Evolutionary conservation across 2,888 invertebrate species (phyloP), one percentile per base, ranked within the genome.

Genomic region (Enchytraeus crypticus): DNA sequence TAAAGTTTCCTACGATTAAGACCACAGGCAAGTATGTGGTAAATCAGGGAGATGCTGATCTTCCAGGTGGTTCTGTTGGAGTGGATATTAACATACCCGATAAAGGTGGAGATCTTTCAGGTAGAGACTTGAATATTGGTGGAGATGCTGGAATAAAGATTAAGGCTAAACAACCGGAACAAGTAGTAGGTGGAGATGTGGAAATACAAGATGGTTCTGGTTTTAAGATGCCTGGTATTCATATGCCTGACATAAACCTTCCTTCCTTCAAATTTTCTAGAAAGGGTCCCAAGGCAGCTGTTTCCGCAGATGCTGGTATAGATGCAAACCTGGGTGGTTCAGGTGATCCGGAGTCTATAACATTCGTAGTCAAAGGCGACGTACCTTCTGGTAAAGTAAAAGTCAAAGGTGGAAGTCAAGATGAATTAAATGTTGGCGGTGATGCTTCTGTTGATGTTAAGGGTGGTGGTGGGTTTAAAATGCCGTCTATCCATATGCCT

Each of bases 311-410:
- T 38, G 18, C 18, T 14, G 18, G 18, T 38, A 18, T 38, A 38
- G 33, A 38, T 27, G 43, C 3, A 54, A 8, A 21, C n/a, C 8
- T 0, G 27, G 11, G 21, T 14, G 55, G 18, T 11, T 8, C n/a
- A 54, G 21, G 23, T 18, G 27, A n/a, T 34, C 55, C 32, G 43
- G 55, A 54, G 34, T 33, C 55, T 21, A 23, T n/a, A 18, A 54
- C 55, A n/a, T 54, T 54, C 23, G 38, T 54, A 11, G 55, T 54
- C n/a, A 54, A 54, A 11, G 34, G 4, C n/a, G 55, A 54, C 34
- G 5, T 1, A 3, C 55, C 55, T 8, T 23, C 55, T n/a, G 23
- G 3, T 1, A 18, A 14, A 21, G 33, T 38, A 18, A 38, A 38
- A 38, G 18, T 18, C 18, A 38, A 38, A 38, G 38, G 38, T 38